Conservation (phyloP, 2,888 invertebrate species). For the Apeira syringaria region DNA sequence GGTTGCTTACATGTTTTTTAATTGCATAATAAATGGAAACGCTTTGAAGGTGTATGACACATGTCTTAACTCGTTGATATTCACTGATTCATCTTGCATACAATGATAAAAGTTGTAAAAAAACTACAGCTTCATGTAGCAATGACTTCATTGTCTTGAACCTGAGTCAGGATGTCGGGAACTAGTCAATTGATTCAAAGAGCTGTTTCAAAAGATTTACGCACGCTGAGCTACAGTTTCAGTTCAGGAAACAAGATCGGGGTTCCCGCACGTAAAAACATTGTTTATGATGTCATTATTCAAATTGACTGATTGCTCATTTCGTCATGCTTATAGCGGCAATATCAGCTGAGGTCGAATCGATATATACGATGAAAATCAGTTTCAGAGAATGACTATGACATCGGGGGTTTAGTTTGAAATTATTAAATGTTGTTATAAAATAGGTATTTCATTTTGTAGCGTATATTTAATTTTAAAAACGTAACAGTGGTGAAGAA, state of each 20-base stretch:
- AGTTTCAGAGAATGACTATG: slow-evolving; percentile 38
- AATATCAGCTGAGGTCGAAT: slow-evolving; percentile 5
- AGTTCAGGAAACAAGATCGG: not conserved
- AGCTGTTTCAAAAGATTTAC: not conserved
- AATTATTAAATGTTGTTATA: too few relatives aligned
- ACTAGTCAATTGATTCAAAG: not conserved
- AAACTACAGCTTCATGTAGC: not conserved
- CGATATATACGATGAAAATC: slow-evolving; percentile 34
- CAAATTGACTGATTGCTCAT: not conserved
- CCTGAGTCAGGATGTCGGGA: slow-evolving; percentile 9
- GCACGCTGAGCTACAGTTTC: not conserved
- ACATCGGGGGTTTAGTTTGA: slow-evolving; percentile 30
- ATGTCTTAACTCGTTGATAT: not conserved
- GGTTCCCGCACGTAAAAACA: not conserved
- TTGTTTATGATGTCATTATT: not conserved
- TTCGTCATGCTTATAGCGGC: not conserved
- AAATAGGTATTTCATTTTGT: too few relatives aligned
- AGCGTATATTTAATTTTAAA: too few relatives aligned
- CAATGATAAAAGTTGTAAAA: too few relatives aligned
- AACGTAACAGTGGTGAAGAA: too few relatives aligned
- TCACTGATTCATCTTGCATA: not conserved
- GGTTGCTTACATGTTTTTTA: not conserved
- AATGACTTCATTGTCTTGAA: slow-evolving; percentile 6
- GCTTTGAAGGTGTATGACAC: too few relatives aligned
- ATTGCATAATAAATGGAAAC: too few relatives aligned